Evolutionary conservation across 2,888 invertebrate species (phyloP).

Genomic region (Tenthredo scrophulariae): DNA sequence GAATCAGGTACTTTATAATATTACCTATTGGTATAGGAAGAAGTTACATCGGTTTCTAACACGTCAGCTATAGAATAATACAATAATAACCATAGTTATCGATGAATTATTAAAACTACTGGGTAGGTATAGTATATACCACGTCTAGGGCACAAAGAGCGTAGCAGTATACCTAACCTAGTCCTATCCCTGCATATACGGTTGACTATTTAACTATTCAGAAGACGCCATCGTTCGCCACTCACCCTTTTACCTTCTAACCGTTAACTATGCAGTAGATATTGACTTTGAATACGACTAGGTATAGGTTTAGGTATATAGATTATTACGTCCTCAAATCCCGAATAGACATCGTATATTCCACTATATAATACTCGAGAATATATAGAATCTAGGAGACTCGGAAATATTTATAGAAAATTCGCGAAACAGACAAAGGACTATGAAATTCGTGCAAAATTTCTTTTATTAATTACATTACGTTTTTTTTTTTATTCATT

Average conservation of each 20-base stretch:
- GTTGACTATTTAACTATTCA: conserved; percentile 39
- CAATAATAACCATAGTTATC: conserved; percentile 48
- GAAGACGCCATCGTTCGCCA: conserved; percentile 45
- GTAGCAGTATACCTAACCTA: background rate
- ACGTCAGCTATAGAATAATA: conserved; percentile 48
- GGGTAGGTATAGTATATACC: background rate
- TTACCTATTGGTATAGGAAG: too few relatives aligned
- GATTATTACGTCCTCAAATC: conserved; percentile 2
- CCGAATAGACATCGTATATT: background rate
- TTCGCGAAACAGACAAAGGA: too few relatives aligned
- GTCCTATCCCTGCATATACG: background rate
- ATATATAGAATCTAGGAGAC: background rate
- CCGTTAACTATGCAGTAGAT: conserved; percentile 40
- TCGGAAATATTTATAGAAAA: too few relatives aligned
- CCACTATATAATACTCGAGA: background rate
- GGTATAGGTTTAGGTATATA: background rate
- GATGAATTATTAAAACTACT: conserved; percentile 26
- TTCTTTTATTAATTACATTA: background rate
- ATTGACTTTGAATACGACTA: conserved; percentile 38
- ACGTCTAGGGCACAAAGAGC: background rate
- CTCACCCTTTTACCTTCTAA: conserved; percentile 43
- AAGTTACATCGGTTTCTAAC: conserved; percentile 22
- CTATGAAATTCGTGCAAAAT: too few relatives aligned
- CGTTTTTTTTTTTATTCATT: too few relatives aligned
- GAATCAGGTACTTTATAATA: too few relatives aligned